Percentiles rank a stretch among this genome's conserved stretches.
phyloP scores from a whole-genome alignment of 64 coral and sea anemone genomes.

The Platygyra sinensis region DNA sequence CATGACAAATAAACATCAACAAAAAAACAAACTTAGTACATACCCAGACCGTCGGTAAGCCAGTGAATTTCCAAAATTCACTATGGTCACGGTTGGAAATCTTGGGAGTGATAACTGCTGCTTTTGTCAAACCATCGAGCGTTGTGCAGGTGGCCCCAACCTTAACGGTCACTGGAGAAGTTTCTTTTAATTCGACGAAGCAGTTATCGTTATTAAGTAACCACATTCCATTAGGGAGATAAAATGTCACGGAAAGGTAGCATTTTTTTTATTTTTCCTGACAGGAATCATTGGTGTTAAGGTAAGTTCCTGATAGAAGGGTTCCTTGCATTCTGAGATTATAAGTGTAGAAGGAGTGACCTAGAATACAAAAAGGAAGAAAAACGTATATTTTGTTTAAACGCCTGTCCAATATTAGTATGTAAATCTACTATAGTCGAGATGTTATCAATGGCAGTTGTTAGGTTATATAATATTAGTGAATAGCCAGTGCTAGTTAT shows the following conservation, averaged over 20 bases:
- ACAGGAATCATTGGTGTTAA: constrained; percentile 19
- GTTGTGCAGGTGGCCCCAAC: background rate
- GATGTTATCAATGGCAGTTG: too few species aligned
- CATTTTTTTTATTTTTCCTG: background rate
- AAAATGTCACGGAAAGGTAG: background rate
- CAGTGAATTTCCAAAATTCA: background rate
- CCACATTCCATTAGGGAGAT: background rate
- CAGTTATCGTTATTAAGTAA: background rate
- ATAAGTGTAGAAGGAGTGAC: constrained; percentile 10
- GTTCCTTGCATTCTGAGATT: constrained; percentile 10
- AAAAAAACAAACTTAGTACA: background rate
- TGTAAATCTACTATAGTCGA: too few species aligned
- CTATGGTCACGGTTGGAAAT: background rate
- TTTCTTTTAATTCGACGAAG: background rate
- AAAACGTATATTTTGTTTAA: background rate
- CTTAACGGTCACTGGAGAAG: background rate
- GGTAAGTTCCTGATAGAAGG: background rate
- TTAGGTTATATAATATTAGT: too few species aligned
- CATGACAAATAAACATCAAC: too few species aligned
- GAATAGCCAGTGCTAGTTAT: too few species aligned
- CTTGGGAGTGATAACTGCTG: background rate
- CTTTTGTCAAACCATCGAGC: background rate
- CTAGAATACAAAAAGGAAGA: background rate
- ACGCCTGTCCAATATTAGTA: too few species aligned
- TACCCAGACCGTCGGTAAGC: background rate